phyloP scores from a whole-genome alignment of 2,797 vertebrate genomes.

The Ptychadena robeensis region DNA sequence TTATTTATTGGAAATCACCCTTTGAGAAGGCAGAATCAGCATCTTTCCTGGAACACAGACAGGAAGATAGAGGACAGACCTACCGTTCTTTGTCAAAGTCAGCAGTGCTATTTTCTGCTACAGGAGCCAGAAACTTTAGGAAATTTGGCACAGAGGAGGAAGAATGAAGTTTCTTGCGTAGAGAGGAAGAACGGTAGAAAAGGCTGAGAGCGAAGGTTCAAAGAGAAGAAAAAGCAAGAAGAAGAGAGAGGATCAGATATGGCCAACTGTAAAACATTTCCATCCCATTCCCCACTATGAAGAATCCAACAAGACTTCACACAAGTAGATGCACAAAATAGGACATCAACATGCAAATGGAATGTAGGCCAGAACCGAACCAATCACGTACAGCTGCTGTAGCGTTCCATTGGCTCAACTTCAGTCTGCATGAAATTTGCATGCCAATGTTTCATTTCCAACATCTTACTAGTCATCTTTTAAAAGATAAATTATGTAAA shows the following conservation, averaged over 20 bases:
- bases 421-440: no score
- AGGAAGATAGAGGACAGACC: conserved; percentile 58
- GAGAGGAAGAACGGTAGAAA: conserved; percentile 86
- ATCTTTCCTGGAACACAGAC: not conserved
- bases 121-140: conserved; percentile 98
- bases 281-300: not conserved
- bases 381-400: no score
- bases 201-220: conserved; percentile 76
- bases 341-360: no score
- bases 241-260: conserved; percentile 31
- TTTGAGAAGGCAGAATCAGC: no score
- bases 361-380: no score
- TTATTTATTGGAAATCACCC: not conserved
- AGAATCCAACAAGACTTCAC: not conserved
- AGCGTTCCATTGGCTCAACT: no score
- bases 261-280: not conserved
- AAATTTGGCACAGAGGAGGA: conserved; percentile 99
- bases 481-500: no score
- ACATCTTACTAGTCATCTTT: no score
- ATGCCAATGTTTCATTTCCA: no score
- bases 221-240: conserved; percentile 70
- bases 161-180: conserved; percentile 92
- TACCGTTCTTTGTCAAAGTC: conserved; percentile 87
- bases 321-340: no score
- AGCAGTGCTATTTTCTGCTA: conserved; percentile 89